These are phyloP conservation scores for Thinocorus orbignyianus DNA, from an alignment of 2,113 vertebrate genomes.

Conservation along the genomic window DNA sequence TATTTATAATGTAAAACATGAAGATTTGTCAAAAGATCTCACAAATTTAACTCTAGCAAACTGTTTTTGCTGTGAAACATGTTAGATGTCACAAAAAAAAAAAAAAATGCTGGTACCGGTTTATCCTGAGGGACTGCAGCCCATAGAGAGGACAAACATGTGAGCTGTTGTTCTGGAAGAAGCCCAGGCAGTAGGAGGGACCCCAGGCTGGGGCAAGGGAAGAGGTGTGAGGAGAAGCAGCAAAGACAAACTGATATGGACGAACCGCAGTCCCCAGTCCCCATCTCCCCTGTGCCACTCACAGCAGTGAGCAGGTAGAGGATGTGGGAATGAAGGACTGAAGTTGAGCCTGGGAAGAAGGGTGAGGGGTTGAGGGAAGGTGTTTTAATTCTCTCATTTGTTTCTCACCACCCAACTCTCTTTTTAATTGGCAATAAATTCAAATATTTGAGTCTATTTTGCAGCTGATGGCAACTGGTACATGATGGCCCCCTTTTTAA, in stretches of 20 bases:
- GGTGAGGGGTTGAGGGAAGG: rapidly evolving
- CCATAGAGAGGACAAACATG: background rate
- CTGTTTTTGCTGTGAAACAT: background rate
- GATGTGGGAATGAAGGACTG: background rate
- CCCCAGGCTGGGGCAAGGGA: too few relatives aligned
- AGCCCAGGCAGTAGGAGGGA: background rate
- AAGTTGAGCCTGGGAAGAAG: background rate
- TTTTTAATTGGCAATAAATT: background rate
- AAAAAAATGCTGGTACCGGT: background rate
- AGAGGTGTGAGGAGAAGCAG: background rate
- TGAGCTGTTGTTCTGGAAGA: background rate
- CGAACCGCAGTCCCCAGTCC: background rate
- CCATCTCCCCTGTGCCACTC: rapidly evolving
- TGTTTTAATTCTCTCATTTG: background rate
- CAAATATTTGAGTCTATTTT: background rate
- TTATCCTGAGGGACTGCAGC: background rate
- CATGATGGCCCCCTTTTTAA: background rate
- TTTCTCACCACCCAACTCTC: background rate
- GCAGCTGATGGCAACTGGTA: background rate
- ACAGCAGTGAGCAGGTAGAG: background rate
- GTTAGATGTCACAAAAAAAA: background rate
- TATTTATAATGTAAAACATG: background rate
- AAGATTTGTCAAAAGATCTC: background rate
- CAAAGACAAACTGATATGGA: background rate
- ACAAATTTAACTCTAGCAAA: background rate